Percentiles rank a stretch among this genome's conserved stretches.
phyloP scores from a whole-genome alignment of 2,888 invertebrate species.

The Chelonus formosanus region DNA sequence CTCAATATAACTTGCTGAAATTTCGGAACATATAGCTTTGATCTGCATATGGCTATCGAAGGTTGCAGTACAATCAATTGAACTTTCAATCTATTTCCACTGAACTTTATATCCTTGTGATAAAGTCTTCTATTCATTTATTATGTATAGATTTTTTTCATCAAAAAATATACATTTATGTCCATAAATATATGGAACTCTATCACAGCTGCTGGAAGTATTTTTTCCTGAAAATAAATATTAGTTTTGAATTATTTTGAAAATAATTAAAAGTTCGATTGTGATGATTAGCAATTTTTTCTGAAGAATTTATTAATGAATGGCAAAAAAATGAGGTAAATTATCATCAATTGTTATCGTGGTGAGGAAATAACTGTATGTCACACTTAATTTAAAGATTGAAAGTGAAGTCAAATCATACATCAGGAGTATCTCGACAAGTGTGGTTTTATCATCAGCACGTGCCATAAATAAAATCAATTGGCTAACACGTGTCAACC shows the following conservation, averaged over 20 bases:
- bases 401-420: conserved; percentile 6
- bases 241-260: neutral
- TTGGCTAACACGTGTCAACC: conserved; percentile 44
- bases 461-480: conserved; percentile 52
- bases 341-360: neutral
- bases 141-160: neutral
- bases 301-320: neutral
- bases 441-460: conserved; percentile 59
- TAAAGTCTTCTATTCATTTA: neutral
- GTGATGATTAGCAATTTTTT: neutral
- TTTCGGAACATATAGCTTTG: conserved; percentile 49
- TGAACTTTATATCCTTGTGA: conserved; percentile 4
- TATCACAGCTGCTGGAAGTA: no score
- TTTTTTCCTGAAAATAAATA: neutral
- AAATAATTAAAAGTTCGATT: neutral
- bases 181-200: no score
- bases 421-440: conserved; percentile 51
- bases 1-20: conserved; percentile 45
- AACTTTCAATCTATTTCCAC: conserved; percentile 18
- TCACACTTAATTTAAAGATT: conserved; percentile 14
- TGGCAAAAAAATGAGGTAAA: neutral
- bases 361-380: neutral
- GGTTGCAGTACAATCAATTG: conserved; percentile 38
- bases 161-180: neutral
- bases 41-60: conserved; percentile 49